phyloP scores from a whole-genome alignment of 2,113 vertebrate genomes.

The Campylomormyrus numenius region DNA sequence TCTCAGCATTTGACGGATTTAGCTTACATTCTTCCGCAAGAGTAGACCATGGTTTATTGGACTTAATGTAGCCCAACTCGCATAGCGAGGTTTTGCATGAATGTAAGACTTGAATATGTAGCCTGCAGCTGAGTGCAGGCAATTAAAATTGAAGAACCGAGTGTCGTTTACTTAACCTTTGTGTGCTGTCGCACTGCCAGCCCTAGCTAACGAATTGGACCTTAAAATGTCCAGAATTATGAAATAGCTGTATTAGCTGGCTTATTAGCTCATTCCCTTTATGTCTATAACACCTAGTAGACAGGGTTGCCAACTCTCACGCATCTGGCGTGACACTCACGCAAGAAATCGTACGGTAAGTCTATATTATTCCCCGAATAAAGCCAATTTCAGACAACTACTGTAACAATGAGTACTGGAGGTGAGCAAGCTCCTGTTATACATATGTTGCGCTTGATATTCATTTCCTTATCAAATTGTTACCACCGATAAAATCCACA shows the following conservation, averaged over 20 bases:
- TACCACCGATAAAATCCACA: no score
- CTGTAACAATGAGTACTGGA: no score
- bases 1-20: background rate
- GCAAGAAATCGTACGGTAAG: background rate
- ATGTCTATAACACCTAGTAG: background rate
- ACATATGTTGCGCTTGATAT: no score
- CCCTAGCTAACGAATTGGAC: background rate
- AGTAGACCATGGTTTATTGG: background rate
- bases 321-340: background rate
- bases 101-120: background rate
- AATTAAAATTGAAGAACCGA: background rate
- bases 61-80: background rate
- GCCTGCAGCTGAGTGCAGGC: background rate
- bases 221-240: background rate
- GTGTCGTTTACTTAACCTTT: background rate
- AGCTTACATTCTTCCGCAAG: background rate
- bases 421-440: no score
- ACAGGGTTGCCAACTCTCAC: background rate
- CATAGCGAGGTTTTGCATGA: background rate
- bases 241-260: background rate
- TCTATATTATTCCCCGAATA: background rate
- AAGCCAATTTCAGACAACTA: no score
- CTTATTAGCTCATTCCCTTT: background rate
- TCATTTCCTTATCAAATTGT: no score
- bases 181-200: background rate